A percentile compares a stretch with the other conserved stretches of the same genome.
These are phyloP conservation scores for Phalacrocorax aristotelis DNA, from an alignment of 2,113 vertebrate species.

Conservation along the genomic window DNA sequence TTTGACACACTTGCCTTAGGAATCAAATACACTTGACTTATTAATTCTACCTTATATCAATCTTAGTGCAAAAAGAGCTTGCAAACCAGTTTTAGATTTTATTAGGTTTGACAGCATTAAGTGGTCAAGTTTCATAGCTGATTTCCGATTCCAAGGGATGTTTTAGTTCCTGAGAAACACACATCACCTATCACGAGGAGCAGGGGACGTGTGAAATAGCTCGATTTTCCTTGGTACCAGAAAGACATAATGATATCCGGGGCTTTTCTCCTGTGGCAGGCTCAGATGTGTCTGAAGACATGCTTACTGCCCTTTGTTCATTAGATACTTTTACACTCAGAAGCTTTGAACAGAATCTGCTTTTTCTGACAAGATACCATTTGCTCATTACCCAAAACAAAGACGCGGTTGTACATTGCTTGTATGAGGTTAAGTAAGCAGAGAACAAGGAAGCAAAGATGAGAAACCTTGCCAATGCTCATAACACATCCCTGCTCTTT, in stretches of 20 bases:
- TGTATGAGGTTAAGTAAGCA: not conserved
- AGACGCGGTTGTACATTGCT: rapidly evolving
- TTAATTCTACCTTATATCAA: not conserved
- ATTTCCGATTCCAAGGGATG: not conserved
- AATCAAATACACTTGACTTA: not conserved
- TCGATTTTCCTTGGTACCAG: not conserved
- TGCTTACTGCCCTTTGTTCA: not conserved
- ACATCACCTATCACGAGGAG: not conserved
- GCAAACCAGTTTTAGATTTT: not conserved
- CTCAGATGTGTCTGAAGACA: not conserved
- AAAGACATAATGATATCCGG: not conserved
- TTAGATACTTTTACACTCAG: not conserved
- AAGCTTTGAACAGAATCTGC: not conserved
- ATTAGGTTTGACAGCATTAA: not conserved
- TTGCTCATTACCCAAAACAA: not conserved
- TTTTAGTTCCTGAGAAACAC: not conserved
- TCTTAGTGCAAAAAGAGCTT: not conserved
- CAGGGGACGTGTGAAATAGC: not conserved
- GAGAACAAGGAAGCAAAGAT: not conserved
- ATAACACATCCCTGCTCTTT: not conserved
- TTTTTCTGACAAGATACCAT: not conserved
- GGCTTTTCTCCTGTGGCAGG: not conserved
- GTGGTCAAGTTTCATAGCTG: not conserved
- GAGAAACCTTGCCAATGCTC: not conserved
- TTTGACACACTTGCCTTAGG: not conserved